Conservation (phyloP, 2,113 vertebrate species). For the Ailurus styani region DNA sequence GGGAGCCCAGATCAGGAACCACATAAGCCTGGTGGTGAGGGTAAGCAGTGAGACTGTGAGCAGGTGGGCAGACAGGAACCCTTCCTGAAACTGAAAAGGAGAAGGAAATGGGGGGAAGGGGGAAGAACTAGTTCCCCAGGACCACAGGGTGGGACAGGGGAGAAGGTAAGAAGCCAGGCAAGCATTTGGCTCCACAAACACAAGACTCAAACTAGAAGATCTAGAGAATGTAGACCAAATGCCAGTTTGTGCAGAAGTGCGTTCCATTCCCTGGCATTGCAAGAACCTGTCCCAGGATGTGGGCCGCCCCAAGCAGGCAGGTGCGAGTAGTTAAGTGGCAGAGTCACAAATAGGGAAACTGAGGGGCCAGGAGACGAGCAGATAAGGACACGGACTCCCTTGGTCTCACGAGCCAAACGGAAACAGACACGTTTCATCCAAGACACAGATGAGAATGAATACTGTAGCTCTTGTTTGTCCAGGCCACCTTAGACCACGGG, state of each 20-base stretch:
- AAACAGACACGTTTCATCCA: neutral
- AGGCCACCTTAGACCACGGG: neutral
- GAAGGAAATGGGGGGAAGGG: neutral
- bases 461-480: neutral
- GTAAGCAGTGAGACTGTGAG: neutral
- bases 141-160: neutral
- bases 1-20: neutral
- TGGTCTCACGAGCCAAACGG: neutral
- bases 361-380: neutral
- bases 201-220: neutral
- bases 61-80: neutral
- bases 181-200: neutral
- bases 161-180: neutral
- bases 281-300: neutral
- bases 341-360: neutral
- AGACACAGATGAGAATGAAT: neutral
- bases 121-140: neutral
- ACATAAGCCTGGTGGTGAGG: neutral
- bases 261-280: neutral
- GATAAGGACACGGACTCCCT: neutral
- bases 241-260: neutral
- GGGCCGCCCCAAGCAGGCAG: neutral
- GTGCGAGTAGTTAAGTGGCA: neutral
- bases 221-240: neutral
- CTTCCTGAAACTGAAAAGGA: neutral